Evolutionary conservation across 1,140 invertebrate genomes (phyloP).

Genomic region (Aphis gossypii): DNA sequence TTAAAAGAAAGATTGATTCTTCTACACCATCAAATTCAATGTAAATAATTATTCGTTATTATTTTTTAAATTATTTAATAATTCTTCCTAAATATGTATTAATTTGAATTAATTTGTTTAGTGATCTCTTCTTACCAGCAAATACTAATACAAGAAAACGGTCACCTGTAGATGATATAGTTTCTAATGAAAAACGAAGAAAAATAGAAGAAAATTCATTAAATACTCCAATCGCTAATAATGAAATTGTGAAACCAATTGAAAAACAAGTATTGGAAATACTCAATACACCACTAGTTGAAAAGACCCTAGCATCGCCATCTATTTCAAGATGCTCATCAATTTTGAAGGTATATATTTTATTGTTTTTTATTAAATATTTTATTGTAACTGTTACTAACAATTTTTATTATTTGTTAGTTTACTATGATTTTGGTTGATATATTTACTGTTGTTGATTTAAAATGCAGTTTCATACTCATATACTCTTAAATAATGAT

Average conservation of each 20-base stretch:
- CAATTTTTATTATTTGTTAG: background rate
- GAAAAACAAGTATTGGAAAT: slow-evolving; percentile 26
- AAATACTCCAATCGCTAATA: background rate
- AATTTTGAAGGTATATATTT: slow-evolving; percentile 48
- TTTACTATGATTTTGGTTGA: no score
- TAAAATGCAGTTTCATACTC: no score
- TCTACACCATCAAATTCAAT: background rate
- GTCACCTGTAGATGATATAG: background rate
- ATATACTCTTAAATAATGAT: background rate
- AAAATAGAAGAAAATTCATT: slow-evolving; percentile 13
- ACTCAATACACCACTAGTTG: slow-evolving; percentile 46
- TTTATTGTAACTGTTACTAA: background rate
- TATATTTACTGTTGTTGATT: background rate
- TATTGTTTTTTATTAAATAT: background rate
- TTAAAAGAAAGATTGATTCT: background rate
- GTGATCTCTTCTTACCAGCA: background rate
- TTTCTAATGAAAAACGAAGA: slow-evolving; percentile 26
- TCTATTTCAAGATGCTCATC: background rate
- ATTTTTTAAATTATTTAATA: background rate
- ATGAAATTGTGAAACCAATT: background rate
- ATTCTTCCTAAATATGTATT: background rate
- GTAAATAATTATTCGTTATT: background rate
- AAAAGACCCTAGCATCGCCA: background rate
- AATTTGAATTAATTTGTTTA: background rate
- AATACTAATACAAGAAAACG: background rate